phyloP scores from a whole-genome alignment of 2,113 vertebrate species.

The Narcine bancroftii region DNA sequence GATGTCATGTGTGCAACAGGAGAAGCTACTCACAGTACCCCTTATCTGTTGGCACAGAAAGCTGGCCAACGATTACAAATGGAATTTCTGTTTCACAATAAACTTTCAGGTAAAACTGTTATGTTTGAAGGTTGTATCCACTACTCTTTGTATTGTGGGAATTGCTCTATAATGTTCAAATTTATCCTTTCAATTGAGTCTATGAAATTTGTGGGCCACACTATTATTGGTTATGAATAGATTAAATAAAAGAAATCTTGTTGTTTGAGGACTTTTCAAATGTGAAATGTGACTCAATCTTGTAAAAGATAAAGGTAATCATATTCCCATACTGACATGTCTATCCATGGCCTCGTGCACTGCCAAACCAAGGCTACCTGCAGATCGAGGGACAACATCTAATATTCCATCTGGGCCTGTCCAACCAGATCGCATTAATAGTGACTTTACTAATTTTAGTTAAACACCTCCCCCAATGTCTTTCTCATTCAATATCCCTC shows the following conservation, averaged over 20 bases:
- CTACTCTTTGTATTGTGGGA: not conserved
- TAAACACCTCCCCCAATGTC: too few relatives aligned
- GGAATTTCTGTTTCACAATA: conserved; percentile 94
- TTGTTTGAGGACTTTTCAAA: not conserved
- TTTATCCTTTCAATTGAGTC: not conserved
- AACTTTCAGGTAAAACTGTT: conserved; percentile 68
- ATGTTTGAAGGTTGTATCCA: not conserved
- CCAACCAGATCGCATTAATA: too few relatives aligned
- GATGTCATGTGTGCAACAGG: conserved; percentile 88
- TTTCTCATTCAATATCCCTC: too few relatives aligned
- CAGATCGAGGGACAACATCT: too few relatives aligned
- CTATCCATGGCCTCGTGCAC: too few relatives aligned
- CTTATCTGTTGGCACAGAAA: conserved; percentile 82
- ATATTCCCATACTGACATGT: too few relatives aligned
- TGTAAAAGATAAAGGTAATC: not conserved
- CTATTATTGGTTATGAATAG: not conserved
- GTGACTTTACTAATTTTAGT: too few relatives aligned
- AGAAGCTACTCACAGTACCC: conserved; percentile 73
- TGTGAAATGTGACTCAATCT: not conserved
- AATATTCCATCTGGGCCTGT: too few relatives aligned
- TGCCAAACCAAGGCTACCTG: too few relatives aligned
- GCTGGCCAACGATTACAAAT: conserved; percentile 84
- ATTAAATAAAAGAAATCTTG: not conserved
- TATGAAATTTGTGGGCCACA: not conserved
- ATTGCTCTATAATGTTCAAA: not conserved